Base-by-base conservation (phyloP, 2,888 invertebrate genomes). In the Tetropium fuscum region DNA sequence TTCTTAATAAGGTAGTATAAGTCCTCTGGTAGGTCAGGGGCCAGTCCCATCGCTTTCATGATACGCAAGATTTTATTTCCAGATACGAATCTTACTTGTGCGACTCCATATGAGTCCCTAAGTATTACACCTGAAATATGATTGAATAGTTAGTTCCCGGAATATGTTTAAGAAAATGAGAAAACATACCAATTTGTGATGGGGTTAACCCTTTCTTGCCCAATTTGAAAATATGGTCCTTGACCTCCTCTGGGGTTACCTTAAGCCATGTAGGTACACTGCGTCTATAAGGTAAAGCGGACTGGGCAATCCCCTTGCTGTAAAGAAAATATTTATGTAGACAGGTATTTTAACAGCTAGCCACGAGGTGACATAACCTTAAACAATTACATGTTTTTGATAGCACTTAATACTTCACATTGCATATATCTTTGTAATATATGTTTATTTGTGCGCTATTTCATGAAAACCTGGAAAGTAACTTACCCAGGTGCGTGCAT, bases 281-380 rank as follows among this genome's bases (percentile, higher is more conserved):
- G 78, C 99, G 91, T 80, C 98, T 92, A 85, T 99, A 99, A 41
- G 99, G 99, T 74, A 99, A 86, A 68, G 98, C 98, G 76, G 98
- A 98, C 84, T 98, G 97, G 91, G 98, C 97, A 82, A 99, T 99
- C 93, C 99, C 99, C 92, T 99, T 99, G 81, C 99, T 99, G 87
- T 76, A 90, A 89, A 78, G 80, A 83, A 82, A 77, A 71, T 71
- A n/a, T 64, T 32, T 27, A 51, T 6, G 7, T 48, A 36, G 51
- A 43, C 58, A 36, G 41, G 56, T 15, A 15, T 56, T 38, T n/a
- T 41, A 27, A 32, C 15, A n/a, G 25, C 18, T 47, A 45, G 65
- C 76, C 79, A 81, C 78, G 79, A 70, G 79, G 80, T 64, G 53
- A 54, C 62, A 66, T 72, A 71, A 74, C 75, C 73, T 73, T 64